These are phyloP conservation scores for Helicoverpa zea DNA, from an alignment of 1,140 invertebrate genomes.

Conservation along the genomic window DNA sequence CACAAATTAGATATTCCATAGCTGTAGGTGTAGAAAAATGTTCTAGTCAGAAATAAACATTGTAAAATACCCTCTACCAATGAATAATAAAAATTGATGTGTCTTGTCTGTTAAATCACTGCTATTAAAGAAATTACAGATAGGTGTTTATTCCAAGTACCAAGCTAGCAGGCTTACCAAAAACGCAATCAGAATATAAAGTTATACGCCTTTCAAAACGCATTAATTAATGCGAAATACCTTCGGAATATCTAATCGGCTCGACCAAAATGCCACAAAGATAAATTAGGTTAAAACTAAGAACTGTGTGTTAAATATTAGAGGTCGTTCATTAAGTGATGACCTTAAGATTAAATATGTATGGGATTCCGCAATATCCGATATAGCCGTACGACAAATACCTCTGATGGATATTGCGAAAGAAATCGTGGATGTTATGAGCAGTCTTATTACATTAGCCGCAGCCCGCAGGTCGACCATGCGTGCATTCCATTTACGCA, in stretches of 20 bases:
- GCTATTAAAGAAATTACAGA: no score
- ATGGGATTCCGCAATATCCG: conserved; percentile 25
- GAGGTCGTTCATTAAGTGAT: conserved; percentile 13
- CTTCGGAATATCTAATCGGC: not conserved
- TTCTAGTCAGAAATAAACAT: no score
- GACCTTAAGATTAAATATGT: conserved; percentile 34
- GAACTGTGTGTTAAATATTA: not conserved
- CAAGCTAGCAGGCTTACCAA: not conserved
- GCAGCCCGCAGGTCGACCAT: conserved; percentile 25
- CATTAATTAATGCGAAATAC: conserved; percentile 8
- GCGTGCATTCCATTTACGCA: conserved; percentile 52
- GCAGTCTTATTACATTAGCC: conserved; percentile 38
- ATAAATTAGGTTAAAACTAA: not conserved
- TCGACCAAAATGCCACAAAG: conserved; percentile 2
- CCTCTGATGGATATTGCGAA: conserved; percentile 41
- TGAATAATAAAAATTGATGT: no score
- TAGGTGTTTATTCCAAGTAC: not conserved
- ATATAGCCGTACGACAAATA: conserved; percentile 19
- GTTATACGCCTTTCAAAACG: conserved; percentile 19
- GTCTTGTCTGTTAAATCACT: no score
- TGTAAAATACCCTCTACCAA: no score
- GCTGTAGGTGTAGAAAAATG: no score
- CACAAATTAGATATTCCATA: no score
- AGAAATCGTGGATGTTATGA: conserved; percentile 38
- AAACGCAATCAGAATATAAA: conserved; percentile 25